These are phyloP conservation scores for Clepsis dumicolana DNA, from an alignment of 2,888 invertebrate genomes.

Conservation along the genomic window DNA sequence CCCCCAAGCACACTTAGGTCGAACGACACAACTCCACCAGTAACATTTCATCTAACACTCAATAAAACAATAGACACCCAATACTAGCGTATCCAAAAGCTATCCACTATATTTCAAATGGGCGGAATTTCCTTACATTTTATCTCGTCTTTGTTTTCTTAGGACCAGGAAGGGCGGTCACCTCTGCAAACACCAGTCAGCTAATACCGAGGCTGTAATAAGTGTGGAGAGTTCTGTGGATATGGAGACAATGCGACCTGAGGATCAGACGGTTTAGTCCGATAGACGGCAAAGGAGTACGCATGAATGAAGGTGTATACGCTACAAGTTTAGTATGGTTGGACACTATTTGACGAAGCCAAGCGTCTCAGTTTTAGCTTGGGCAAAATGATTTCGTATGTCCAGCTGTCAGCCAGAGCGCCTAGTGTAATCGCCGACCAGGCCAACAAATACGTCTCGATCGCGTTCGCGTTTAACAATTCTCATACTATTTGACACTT, in stretches of 20 bases:
- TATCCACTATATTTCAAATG: conserved; percentile 29
- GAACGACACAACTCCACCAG: neutral
- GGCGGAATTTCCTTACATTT: conserved; percentile 31
- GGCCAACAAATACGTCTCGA: no score
- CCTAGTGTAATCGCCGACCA: no score
- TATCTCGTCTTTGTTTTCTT: conserved; percentile 34
- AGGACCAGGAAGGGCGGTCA: conserved; percentile 34
- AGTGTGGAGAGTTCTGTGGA: conserved; percentile 36
- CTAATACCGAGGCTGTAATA: conserved; percentile 39
- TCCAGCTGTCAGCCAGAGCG: no score
- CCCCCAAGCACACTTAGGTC: neutral
- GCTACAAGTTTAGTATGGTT: no score
- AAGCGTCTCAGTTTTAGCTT: no score
- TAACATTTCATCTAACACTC: neutral
- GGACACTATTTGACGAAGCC: no score
- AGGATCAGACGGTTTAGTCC: neutral
- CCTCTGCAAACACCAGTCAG: conserved; percentile 39
- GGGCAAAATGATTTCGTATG: no score
- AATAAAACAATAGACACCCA: conserved; percentile 23
- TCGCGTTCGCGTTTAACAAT: no score
- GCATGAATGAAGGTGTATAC: no score
- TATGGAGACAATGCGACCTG: conserved; percentile 12
- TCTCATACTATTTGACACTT: no score
- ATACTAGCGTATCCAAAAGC: conserved; percentile 21
- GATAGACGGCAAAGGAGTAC: neutral